phyloP scores from a whole-genome alignment of 2,888 invertebrate species.

The Dryadula phaetusa region DNA sequence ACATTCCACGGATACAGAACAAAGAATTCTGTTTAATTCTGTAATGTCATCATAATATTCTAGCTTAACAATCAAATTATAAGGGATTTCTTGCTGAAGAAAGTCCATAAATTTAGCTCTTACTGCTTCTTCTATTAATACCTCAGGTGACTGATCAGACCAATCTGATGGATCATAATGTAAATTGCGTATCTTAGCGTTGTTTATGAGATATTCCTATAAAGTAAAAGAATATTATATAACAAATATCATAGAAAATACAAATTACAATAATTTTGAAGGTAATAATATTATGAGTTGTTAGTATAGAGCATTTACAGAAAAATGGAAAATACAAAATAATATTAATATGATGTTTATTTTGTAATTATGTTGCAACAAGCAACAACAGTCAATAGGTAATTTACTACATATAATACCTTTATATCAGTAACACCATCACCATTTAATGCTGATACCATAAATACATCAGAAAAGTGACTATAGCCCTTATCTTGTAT shows the following conservation, averaged over 20 bases:
- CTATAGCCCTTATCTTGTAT: slow-evolving; percentile 63
- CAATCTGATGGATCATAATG: slow-evolving; percentile 87
- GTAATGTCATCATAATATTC: slow-evolving; percentile 86
- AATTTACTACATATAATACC: slow-evolving; percentile 74
- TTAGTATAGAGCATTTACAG: no score
- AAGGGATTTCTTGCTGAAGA: slow-evolving; percentile 94
- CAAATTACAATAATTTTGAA: no score
- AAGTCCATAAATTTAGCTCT: slow-evolving; percentile 93
- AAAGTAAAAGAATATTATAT: slow-evolving; percentile 48
- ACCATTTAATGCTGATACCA: slow-evolving; percentile 94
- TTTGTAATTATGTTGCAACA: no score
- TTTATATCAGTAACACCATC: slow-evolving; percentile 89
- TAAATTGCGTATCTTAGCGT: slow-evolving; percentile 88
- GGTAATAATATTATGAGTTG: no score
- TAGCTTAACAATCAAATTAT: slow-evolving; percentile 86
- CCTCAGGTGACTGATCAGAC: slow-evolving; percentile 89
- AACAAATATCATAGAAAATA: no score
- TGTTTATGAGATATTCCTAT: slow-evolving; percentile 87
- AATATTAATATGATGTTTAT: no score
- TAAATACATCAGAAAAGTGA: slow-evolving; percentile 93
- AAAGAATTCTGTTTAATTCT: slow-evolving; percentile 74
- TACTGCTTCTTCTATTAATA: slow-evolving; percentile 89
- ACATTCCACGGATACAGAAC: slow-evolving; percentile 86
- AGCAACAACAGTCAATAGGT: no score
- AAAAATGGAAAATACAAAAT: no score